Evolutionary conservation across 2,113 vertebrate genomes (phyloP).

Genomic region (Pontoporia blainvillei): DNA sequence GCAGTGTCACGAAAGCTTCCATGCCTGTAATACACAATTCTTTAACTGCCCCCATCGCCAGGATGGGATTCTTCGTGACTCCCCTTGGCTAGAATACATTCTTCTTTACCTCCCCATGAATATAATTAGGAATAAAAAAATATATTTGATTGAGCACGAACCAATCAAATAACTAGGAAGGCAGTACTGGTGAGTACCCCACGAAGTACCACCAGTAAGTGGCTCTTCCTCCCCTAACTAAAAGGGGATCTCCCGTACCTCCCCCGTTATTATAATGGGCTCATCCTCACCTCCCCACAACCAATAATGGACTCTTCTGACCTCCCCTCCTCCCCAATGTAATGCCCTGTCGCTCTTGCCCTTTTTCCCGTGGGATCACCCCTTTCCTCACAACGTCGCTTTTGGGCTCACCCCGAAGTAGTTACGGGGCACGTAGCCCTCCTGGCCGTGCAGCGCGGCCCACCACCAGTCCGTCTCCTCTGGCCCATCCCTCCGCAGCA

Average conservation of each 20-base stretch:
- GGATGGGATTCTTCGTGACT: background rate
- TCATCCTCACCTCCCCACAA: background rate
- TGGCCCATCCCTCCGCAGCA: conserved; percentile 81
- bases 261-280: background rate
- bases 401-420: conserved; percentile 89
- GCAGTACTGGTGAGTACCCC: background rate
- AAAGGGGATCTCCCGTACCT: background rate
- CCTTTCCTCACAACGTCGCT: rapidly evolving
- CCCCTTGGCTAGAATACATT: background rate
- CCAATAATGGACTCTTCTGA: background rate
- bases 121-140: background rate
- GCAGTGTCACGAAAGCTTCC: background rate
- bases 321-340: rapidly evolving
- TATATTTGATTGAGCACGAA: background rate
- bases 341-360: rapidly evolving
- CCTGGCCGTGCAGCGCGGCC: conserved; percentile 88
- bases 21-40: background rate
- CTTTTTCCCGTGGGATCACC: too few relatives aligned
- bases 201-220: background rate
- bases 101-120: background rate
- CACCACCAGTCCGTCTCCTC: conserved; percentile 91
- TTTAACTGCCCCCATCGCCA: background rate
- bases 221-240: background rate
- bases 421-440: conserved; percentile 92
- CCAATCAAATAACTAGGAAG: background rate